A percentile compares a stretch with the other conserved stretches of the same genome.
These are phyloP conservation scores for Bombus huntii DNA, from an alignment of 1,140 invertebrate species.

Conservation along the genomic window DNA sequence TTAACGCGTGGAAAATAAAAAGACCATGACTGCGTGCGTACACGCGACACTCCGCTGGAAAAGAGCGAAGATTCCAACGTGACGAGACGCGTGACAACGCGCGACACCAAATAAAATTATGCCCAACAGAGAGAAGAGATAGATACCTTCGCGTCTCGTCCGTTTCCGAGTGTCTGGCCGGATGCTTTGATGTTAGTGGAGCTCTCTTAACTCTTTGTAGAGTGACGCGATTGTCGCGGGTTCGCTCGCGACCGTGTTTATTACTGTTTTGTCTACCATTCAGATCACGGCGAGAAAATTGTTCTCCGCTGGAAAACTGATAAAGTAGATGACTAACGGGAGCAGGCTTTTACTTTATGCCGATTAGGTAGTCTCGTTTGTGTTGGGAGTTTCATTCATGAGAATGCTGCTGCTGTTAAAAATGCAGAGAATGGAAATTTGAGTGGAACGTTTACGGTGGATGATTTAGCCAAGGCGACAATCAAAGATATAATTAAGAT, in stretches of 20 bases:
- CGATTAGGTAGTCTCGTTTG: too few species aligned
- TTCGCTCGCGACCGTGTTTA: background rate
- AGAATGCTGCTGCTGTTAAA: too few species aligned
- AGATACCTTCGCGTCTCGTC: background rate
- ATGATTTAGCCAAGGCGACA: too few species aligned
- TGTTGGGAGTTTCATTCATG: too few species aligned
- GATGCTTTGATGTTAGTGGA: background rate
- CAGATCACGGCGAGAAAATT: too few species aligned
- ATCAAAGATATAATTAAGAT: too few species aligned
- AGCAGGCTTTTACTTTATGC: too few species aligned
- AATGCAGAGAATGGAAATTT: too few species aligned
- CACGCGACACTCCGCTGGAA: background rate
- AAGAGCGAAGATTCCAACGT: background rate
- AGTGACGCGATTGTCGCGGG: background rate
- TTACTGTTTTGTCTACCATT: background rate
- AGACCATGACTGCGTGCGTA: background rate
- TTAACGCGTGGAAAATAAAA: constrained; percentile 18
- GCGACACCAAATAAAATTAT: background rate
- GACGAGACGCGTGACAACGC: background rate
- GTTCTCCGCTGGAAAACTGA: too few species aligned
- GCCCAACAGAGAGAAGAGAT: background rate
- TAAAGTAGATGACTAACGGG: too few species aligned
- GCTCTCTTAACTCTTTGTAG: constrained; percentile 1
- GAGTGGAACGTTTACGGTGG: too few species aligned
- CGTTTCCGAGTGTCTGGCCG: background rate